Evolutionary conservation across 2,797 vertebrate species (phyloP).

Genomic region (Sebastes goodei): DNA sequence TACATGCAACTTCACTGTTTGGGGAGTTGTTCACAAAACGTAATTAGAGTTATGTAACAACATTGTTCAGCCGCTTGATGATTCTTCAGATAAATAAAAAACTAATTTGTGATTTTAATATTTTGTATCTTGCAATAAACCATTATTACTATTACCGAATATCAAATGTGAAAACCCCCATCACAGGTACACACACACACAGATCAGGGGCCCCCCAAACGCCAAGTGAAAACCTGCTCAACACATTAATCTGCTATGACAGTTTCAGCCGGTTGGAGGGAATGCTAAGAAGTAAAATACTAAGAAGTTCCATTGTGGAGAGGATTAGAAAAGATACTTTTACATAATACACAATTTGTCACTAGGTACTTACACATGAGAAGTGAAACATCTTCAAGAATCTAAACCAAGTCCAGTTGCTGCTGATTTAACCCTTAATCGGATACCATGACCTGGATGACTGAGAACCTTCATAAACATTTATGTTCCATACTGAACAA

Average conservation of each 20-base stretch:
- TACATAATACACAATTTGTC: background rate
- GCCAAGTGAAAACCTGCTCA: slow-evolving; percentile 5
- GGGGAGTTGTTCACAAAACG: background rate
- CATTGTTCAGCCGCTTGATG: background rate
- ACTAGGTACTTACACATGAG: background rate
- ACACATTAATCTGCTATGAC: slow-evolving; percentile 29
- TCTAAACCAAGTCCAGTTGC: no score
- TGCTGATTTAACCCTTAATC: no score
- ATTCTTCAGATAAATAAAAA: background rate
- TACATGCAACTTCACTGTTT: background rate
- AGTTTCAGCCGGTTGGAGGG: slow-evolving; percentile 12
- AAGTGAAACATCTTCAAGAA: no score
- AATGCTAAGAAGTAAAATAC: background rate
- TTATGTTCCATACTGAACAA: background rate
- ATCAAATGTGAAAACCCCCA: background rate
- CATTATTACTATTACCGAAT: background rate
- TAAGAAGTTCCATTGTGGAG: slow-evolving; percentile 1
- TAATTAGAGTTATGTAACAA: background rate
- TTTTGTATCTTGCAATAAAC: background rate
- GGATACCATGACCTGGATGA: no score
- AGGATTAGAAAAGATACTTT: slow-evolving; percentile 37
- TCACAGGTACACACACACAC: background rate
- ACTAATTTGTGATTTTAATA: background rate
- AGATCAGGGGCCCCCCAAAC: slow-evolving; percentile 1
- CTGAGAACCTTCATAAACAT: no score